phyloP scores from a whole-genome alignment of 2,113 vertebrate species.

The Dipodomys merriami region DNA sequence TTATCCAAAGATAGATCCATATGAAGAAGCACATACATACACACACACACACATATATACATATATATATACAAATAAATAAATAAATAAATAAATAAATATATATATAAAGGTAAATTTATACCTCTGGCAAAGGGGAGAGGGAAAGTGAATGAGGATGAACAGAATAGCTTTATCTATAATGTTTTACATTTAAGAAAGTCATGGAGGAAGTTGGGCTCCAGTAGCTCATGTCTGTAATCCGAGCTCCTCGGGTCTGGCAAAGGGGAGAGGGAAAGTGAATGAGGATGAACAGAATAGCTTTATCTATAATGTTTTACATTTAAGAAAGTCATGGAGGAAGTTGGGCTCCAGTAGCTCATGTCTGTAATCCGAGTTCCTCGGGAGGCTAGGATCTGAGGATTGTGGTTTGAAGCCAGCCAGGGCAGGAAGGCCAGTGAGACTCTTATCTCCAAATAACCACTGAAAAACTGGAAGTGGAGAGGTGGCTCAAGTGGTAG shows the following conservation, averaged over 20 bases:
- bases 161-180: not conserved
- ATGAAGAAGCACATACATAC: not conserved
- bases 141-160: not conserved
- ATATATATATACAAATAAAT: too few relatives aligned
- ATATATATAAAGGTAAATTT: not conserved
- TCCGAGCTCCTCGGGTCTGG: not conserved
- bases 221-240: not conserved
- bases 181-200: conserved; percentile 4
- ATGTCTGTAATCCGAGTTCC: not conserved
- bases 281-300: conserved; percentile 5
- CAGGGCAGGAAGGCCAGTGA: too few relatives aligned
- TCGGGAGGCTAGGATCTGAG: not conserved
- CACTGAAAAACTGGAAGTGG: too few relatives aligned
- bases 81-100: too few relatives aligned
- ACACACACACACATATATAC: too few relatives aligned
- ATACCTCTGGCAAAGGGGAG: not conserved
- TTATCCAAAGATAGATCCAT: not conserved
- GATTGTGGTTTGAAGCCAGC: not conserved
- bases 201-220: not conserved
- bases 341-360: not conserved
- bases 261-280: not conserved
- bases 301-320: conserved; percentile 17
- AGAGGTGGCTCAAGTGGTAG: too few relatives aligned
- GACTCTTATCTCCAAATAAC: too few relatives aligned
- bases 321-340: not conserved